phyloP scores from a whole-genome alignment of 2,113 vertebrate species.

The Raja brachyura region DNA sequence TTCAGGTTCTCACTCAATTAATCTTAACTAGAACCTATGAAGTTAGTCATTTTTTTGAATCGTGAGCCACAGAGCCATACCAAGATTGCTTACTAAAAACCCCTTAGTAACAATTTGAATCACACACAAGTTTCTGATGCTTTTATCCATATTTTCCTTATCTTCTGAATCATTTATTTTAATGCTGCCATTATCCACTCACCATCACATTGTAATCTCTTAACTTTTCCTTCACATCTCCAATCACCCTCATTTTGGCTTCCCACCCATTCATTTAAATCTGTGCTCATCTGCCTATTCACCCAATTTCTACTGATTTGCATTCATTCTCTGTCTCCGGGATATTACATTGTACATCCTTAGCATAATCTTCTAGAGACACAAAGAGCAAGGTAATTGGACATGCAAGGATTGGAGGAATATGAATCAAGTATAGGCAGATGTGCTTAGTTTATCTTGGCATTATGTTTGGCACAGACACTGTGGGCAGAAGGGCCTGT shows the following conservation, averaged over 20 bases:
- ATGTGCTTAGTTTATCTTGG: no score
- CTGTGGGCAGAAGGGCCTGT: no score
- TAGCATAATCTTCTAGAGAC: background rate
- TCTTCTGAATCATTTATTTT: no score
- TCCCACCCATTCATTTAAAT: background rate
- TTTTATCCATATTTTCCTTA: no score
- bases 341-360: background rate
- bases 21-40: background rate
- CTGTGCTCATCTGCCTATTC: background rate
- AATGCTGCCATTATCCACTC: no score
- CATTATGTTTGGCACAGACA: no score
- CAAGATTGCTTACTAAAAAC: background rate
- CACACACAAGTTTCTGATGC: no score
- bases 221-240: background rate
- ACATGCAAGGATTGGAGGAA: no score
- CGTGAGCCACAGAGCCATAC: background rate
- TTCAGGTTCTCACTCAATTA: background rate
- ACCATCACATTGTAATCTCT: background rate
- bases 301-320: background rate
- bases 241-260: background rate
- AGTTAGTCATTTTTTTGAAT: background rate
- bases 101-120: background rate
- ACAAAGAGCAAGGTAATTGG: no score
- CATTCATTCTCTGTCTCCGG: background rate
- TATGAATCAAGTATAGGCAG: no score